Evolutionary conservation across 2,888 invertebrate genomes (phyloP).

Genomic region (Acanthacorydalis orientalis): DNA sequence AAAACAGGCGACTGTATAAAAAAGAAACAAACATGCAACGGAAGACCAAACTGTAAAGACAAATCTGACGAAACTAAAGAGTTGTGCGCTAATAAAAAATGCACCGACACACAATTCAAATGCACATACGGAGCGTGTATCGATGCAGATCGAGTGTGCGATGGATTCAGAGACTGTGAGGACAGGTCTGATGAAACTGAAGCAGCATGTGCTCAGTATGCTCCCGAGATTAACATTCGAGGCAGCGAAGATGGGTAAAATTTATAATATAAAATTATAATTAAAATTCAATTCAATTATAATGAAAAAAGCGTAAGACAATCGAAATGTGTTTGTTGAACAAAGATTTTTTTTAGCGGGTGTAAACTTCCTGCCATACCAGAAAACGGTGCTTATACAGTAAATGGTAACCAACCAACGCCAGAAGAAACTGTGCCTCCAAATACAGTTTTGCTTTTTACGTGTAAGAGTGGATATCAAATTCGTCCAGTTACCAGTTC

Average conservation of each 20-base stretch:
- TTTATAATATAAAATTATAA: too few species aligned
- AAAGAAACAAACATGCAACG: not conserved
- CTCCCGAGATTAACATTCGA: too few species aligned
- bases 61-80: not conserved
- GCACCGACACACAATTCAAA: not conserved
- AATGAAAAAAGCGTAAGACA: too few species aligned
- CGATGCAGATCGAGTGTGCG: not conserved
- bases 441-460: not conserved
- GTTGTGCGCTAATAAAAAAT: not conserved
- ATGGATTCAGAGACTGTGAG: not conserved
- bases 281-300: too few species aligned
- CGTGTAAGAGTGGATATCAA: not conserved
- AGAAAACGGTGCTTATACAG: not conserved
- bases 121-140: not conserved
- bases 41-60: not conserved
- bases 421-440: not conserved
- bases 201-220: not conserved
- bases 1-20: not conserved
- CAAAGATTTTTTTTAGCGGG: not conserved
- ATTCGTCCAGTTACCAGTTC: not conserved
- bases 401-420: not conserved
- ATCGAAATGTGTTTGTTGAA: too few species aligned
- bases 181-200: slow-evolving; percentile 1
- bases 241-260: too few species aligned
- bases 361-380: not conserved